Evolutionary conservation across 2,113 vertebrate species (phyloP).

Genomic region (Aphyosemion australe): DNA sequence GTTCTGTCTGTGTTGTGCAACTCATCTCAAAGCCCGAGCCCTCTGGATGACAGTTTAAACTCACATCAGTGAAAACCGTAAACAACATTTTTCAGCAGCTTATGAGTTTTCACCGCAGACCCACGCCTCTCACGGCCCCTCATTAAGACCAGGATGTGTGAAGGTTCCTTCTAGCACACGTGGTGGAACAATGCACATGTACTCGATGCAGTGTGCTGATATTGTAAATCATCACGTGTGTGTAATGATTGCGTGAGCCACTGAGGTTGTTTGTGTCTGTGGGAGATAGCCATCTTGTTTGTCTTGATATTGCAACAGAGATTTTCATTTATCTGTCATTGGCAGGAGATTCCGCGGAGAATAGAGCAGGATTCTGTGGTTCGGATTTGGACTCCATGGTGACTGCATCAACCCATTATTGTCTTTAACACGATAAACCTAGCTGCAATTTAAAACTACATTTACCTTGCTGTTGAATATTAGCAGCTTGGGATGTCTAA

Average conservation of each 20-base stretch:
- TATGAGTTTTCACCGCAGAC: slow-evolving; percentile 60
- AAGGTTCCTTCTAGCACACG: slow-evolving; percentile 20
- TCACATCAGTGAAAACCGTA: slow-evolving; percentile 67
- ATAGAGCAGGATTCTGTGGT: slow-evolving; percentile 39
- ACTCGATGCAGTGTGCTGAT: not conserved
- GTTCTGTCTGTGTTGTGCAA: slow-evolving; percentile 19
- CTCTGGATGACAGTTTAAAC: slow-evolving; percentile 59
- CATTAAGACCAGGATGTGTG: slow-evolving; percentile 50
- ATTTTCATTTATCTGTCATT: slow-evolving; percentile 66
- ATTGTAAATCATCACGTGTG: slow-evolving; percentile 6
- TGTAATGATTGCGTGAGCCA: slow-evolving; percentile 8
- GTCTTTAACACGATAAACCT: too few relatives aligned
- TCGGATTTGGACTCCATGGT: slow-evolving; percentile 32
- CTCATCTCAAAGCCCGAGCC: slow-evolving; percentile 32
- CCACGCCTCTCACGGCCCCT: slow-evolving; percentile 48
- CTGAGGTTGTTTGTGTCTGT: slow-evolving; percentile 50
- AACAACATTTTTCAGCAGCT: slow-evolving; percentile 77
- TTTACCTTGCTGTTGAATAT: not conserved
- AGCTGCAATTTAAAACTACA: too few relatives aligned
- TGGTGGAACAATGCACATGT: slow-evolving; percentile 20
- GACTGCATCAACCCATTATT: not conserved
- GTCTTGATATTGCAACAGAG: slow-evolving; percentile 59
- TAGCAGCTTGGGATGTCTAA: not conserved
- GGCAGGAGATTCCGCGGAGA: slow-evolving; percentile 46
- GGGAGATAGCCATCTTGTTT: slow-evolving; percentile 71